phyloP scores from a whole-genome alignment of 2,888 invertebrate species.

The Torymus tubicola region DNA sequence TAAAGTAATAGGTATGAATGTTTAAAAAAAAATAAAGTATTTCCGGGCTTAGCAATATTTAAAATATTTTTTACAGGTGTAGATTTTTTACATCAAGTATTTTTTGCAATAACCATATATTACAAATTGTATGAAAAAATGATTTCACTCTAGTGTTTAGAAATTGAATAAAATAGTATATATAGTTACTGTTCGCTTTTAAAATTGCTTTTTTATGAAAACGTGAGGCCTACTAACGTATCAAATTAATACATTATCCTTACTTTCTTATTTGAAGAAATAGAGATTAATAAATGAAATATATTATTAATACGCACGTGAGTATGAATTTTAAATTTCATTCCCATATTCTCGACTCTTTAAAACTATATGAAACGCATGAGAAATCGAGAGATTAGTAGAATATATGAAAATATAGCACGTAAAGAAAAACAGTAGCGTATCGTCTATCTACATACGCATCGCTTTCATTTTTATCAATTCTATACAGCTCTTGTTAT shows the following conservation, averaged over 20 bases:
- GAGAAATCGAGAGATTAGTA: neutral
- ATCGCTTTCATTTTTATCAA: constrained; percentile 3
- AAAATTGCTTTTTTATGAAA: constrained; percentile 34
- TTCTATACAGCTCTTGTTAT: no score
- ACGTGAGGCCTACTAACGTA: constrained; percentile 20
- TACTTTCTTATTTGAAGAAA: constrained; percentile 21
- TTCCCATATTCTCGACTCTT: neutral
- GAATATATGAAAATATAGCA: constrained; percentile 18
- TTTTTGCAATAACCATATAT: constrained; percentile 34
- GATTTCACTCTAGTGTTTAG: constrained; percentile 18
- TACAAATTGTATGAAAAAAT: constrained; percentile 33
- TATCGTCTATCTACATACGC: neutral
- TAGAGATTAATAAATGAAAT: constrained; percentile 9
- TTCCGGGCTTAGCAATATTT: constrained; percentile 4
- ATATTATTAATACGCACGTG: constrained; percentile 5
- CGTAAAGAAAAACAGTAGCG: constrained; percentile 3
- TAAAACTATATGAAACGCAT: neutral
- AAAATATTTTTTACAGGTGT: constrained; percentile 20
- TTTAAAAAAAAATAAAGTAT: neutral
- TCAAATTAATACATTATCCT: constrained; percentile 22
- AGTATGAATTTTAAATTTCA: constrained; percentile 8
- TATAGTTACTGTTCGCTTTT: constrained; percentile 7
- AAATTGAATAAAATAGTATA: constrained; percentile 28
- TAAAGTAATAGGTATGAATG: neutral
- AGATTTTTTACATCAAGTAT: constrained; percentile 32